Evolutionary conservation across 2,888 invertebrate genomes (phyloP), one percentile per base, ranked within the genome.

Genomic region (Drosophila monieri): DNA sequence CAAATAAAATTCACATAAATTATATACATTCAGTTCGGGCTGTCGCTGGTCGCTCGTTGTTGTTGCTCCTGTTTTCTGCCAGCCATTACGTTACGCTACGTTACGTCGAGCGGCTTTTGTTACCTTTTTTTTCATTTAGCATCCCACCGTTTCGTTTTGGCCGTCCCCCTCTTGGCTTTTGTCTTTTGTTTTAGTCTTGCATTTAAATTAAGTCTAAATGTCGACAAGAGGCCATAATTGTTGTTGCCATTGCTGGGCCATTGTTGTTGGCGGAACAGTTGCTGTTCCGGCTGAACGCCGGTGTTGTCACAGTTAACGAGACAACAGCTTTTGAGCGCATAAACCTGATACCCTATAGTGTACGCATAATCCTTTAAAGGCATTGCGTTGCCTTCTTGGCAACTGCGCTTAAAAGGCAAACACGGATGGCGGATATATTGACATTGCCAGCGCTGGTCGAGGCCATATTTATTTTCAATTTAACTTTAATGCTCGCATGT

Each of bases 141-240:
- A 9, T 43, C 6, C 25, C 9, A 18, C 39, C 27, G 35, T 48
- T 47, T 52, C 32, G 35, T 18, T 49, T 18, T 35, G 12, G 37
- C 32, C 47, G 51, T 32, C 27, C 52, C 14, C 15, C 27, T 9
- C 27, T 9, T 10, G 41, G 41, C 41, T n/a, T 35, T 41, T 23
- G 23, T 37, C 49, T 43, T 48, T 67, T 62, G 59, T 66, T 71
- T 73, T 73, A 53, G 66, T 65, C 71, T 60, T 80, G 81, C 76
- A 81, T 83, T 85, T 85, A 83, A 81, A 85, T 83, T 81, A 85
- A 83, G 81, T 81, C 79, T 84, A 80, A 83, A 83, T 83, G 78
- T 67, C 80, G 85, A 79, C 77, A 79, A 81, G 76, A 72, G 54
- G 43, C 65, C 47, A 66, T 70, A 78, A 52, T 56, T 70, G 69